Evolutionary conservation across 2,888 invertebrate genomes (phyloP), one percentile per base, ranked within the genome.

Genomic region (Thereva nobilitata): DNA sequence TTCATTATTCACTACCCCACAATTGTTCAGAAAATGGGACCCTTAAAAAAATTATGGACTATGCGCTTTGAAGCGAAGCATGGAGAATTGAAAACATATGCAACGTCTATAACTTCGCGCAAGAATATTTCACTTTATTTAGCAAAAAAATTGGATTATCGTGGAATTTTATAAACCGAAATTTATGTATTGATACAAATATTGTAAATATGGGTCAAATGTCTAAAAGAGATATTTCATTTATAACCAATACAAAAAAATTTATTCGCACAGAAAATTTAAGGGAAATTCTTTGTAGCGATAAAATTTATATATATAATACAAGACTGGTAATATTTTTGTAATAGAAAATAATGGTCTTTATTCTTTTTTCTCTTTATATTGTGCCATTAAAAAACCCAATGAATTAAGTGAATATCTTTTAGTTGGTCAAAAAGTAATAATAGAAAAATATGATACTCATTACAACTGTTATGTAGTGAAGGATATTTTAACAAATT

Each of bases 61-160:
- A 67, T 70, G 61, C 41, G 69, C 49, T 69, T 67, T 65, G 71
- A 71, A 65, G 67, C 64, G 6, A 69, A 69, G 12, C 69, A 67
- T 45, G 59, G 61, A 61, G 42, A 50, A n/a, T n/a, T n/a, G n/a
- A n/a, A n/a, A n/a, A n/a, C n/a, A n/a, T n/a, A n/a, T n/a, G n/a
- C n/a, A n/a, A n/a, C n/a, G n/a, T n/a, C n/a, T n/a, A n/a, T n/a
- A n/a, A n/a, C n/a, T n/a, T n/a, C n/a, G n/a, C n/a, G n/a, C n/a
- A n/a, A n/a, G n/a, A n/a, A n/a, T n/a, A n/a, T n/a, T n/a, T n/a
- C n/a, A n/a, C n/a, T n/a, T n/a, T n/a, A n/a, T n/a, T n/a, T n/a
- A n/a, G n/a, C n/a, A n/a, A n/a, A n/a, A n/a, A n/a, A n/a, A n/a
- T n/a, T n/a, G n/a, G n/a, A n/a, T n/a, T n/a, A n/a, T n/a, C n/a